Base-by-base conservation (phyloP, 2,888 invertebrate species). In the Meta bourneti region DNA sequence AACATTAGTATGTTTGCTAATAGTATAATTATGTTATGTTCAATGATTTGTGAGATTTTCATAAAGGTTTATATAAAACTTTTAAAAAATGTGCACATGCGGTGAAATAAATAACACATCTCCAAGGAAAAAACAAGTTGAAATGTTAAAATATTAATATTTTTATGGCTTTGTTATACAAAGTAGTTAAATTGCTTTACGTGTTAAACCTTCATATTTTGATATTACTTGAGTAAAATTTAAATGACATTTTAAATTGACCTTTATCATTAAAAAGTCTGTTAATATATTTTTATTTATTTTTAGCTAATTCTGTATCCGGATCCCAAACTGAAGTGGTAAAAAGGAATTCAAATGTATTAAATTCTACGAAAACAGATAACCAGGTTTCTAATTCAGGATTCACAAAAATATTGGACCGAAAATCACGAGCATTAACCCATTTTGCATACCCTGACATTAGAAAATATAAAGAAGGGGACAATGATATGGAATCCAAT, bases 341-440 rank as follows among this genome's bases (percentile, higher is more conserved):
- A 61, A 61, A 61, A 61, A 16, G 8, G 5, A 9, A 16, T 16
- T 61, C 61, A 61, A 61, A 61, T 9, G 11, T 61, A 16, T 61
- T 16, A 61, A 61, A 61, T 16, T 61, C 11, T 16, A 61, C 61
- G 0, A 11, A 61, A 16, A 11, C 5, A 16, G 5, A 5, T 9
- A 75, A 48, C 11, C 75, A 8, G 34, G 34, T 2, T 49, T 7
- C 6, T 6, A 48, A 34, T 34, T 34, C 34, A 34, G 34, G 34
- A 34, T 34, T 34, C 4, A 34, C 34, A 34, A 34, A 34, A 2
- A 34, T 34, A 2, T 19, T 70, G 0, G 7, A 78, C 9, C 78
- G 87, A 54, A n/a, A 52, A 19, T 72, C 79, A 52, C 71, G 87
- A 61, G 87, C 71, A 16, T n/a, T 88, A 5, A 61, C 87, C 2